Base-by-base conservation (phyloP, 2,888 invertebrate genomes). In the Bellardia pandia region DNA sequence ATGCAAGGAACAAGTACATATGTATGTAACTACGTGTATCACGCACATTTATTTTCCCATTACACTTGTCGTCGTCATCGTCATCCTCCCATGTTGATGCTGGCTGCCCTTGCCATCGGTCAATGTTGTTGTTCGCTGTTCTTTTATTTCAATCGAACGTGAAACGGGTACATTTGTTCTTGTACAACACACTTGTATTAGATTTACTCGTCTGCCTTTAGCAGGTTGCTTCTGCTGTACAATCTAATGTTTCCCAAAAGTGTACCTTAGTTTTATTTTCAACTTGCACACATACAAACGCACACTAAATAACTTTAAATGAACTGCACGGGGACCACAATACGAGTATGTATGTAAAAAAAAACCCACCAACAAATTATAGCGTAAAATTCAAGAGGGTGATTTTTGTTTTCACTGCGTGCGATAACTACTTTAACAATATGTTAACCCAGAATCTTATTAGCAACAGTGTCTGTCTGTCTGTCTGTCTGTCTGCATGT, bases 381-480 rank as follows among this genome's bases (percentile, higher is more conserved):
- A 85, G 77, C 76, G 66, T 84, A 78, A 88, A 82, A 81, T 76
- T 89, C 68, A 64, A 82, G 77, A 78, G 89, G 89, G 88, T 89
- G 88, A 89, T 88, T 89, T 88, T 88, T 75, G 80, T 37, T 76
- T 89, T 88, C 85, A 64, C 72, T 33, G 77, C 68, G 66, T 77
- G 80, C 51, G 68, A 62, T 84, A 82, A 72, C 81, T 79, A 90
- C 90, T 90, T 90, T 90, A 90, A 91, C 93, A 93, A 93, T 92
- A 93, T 93, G 93, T 92, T 93, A 92, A 92, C 92, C 92, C 91
- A 91, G 91, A 91, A 90, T 89, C 88, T 86, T 89, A 88, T 88
- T 83, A 86, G 85, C 86, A 79, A 77, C 69, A 86, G 75, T 79
- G 78, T 85, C 51, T 58, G 72, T 60, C 53, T 40, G 75, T 53